Conservation (phyloP, 2,888 invertebrate species). For the Epistrophe grossulariae region DNA sequence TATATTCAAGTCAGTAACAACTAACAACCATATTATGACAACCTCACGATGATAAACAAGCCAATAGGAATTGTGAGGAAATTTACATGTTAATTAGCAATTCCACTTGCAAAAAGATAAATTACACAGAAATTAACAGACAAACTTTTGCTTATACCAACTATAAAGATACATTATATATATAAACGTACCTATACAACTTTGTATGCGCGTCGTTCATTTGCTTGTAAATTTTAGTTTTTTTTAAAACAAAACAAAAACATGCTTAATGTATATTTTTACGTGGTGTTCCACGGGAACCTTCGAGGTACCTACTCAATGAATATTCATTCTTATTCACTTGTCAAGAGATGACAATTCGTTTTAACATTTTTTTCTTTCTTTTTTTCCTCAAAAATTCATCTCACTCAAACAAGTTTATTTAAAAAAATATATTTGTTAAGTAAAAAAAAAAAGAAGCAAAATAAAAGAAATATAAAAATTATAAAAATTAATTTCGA, state of each 20-base stretch:
- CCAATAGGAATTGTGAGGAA: constrained; percentile 35
- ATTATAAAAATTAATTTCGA: constrained; percentile 57
- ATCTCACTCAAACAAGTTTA: constrained; percentile 49
- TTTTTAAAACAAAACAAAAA: neutral
- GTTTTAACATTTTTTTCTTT: neutral
- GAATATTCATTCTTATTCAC: constrained; percentile 57
- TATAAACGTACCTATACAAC: neutral
- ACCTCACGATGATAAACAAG: constrained; percentile 40
- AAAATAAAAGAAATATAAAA: constrained; percentile 42
- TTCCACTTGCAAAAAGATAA: constrained; percentile 54
- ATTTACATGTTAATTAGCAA: constrained; percentile 65
- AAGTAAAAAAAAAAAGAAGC: neutral
- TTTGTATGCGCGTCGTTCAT: neutral
- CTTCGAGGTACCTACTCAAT: constrained; percentile 34
- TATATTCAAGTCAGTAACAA: constrained; percentile 5
- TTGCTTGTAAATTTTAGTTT: neutral
- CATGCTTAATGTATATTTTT: neutral
- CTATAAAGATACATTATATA: neutral
- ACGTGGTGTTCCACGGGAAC: neutral
- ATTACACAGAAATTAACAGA: constrained; percentile 41
- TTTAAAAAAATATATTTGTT: neutral
- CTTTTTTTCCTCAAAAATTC: neutral
- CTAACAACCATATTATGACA: constrained; percentile 12
- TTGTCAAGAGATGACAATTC: constrained; percentile 3
- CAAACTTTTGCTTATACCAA: constrained; percentile 15